Evolutionary conservation across 2,888 invertebrate species (phyloP).

Genomic region (Cephus rjabovi): DNA sequence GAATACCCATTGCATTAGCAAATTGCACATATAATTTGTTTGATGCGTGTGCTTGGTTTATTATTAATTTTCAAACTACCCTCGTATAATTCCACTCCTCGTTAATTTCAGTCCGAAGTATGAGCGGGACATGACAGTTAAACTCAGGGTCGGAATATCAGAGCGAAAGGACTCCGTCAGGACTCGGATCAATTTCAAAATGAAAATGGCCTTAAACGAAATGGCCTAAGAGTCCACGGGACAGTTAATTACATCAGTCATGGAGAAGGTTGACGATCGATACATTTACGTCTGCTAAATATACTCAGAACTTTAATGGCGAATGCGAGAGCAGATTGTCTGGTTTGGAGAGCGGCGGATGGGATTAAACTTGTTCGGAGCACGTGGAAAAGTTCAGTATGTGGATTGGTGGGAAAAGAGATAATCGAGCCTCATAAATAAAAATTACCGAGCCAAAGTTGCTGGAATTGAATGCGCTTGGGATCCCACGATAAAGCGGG

Average conservation of each 20-base stretch:
- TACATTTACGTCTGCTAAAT: background rate
- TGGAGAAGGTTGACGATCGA: background rate
- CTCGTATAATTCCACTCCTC: background rate
- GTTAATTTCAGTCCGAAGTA: background rate
- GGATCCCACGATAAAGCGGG: background rate
- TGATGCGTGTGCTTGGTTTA: background rate
- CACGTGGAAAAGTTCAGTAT: background rate
- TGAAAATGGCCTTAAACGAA: background rate
- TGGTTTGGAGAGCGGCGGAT: background rate
- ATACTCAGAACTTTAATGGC: background rate
- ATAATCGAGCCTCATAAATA: constrained; percentile 48
- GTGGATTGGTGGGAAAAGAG: constrained; percentile 10
- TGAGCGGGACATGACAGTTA: background rate
- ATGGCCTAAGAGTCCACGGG: background rate
- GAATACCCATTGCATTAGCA: background rate
- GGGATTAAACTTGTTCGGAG: background rate
- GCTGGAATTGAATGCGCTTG: background rate
- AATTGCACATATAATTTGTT: background rate
- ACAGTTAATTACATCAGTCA: background rate
- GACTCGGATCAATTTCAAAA: background rate
- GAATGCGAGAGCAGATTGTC: background rate
- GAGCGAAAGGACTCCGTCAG: background rate
- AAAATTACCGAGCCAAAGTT: constrained; percentile 39
- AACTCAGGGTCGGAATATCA: background rate
- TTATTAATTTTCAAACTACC: background rate